These are phyloP conservation scores for Penaeus chinensis DNA, from an alignment of 1,140 invertebrate species.

Conservation along the genomic window DNA sequence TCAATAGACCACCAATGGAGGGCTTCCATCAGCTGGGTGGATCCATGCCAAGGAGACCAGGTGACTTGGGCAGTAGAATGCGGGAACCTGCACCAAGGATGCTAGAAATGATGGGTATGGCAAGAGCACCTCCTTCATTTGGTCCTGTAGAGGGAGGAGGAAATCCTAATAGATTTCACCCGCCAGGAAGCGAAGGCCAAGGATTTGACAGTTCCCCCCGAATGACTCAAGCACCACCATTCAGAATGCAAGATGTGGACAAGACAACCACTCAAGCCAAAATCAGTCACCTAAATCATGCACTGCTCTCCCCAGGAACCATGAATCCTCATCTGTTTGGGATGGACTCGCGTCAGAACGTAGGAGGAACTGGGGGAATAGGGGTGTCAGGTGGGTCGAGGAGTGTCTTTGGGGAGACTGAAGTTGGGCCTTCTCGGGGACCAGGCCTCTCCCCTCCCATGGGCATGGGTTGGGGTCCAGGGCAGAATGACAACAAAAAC, in stretches of 20 bases:
- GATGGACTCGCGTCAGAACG: conserved; percentile 45
- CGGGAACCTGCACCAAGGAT: conserved; percentile 50
- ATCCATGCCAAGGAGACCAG: conserved; percentile 43
- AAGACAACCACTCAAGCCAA: conserved; percentile 31
- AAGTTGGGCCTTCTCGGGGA: conserved; percentile 33
- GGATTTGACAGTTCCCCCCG: conserved; percentile 34
- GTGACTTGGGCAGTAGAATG: conserved; percentile 34
- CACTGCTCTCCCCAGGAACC: conserved; percentile 38
- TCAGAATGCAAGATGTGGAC: conserved; percentile 32
- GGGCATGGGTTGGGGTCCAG: conserved; percentile 35
- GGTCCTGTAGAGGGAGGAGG: conserved; percentile 36
- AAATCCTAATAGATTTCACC: conserved; percentile 35
- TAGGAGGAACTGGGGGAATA: conserved; percentile 30
- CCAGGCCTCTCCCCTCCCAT: conserved; percentile 39
- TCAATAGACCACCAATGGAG: conserved; percentile 51
- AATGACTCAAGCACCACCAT: conserved; percentile 40
- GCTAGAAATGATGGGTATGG: conserved; percentile 53
- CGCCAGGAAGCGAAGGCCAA: conserved; percentile 35
- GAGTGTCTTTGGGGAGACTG: conserved; percentile 45
- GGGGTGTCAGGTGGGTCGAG: conserved; percentile 30
- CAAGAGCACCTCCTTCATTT: conserved; percentile 45
- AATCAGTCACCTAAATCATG: conserved; percentile 33
- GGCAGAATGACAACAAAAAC: conserved; percentile 39
- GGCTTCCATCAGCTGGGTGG: conserved; percentile 52
- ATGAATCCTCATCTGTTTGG: conserved; percentile 46